Conservation (phyloP, 2,113 vertebrate species). For the Oplegnathus fasciatus region DNA sequence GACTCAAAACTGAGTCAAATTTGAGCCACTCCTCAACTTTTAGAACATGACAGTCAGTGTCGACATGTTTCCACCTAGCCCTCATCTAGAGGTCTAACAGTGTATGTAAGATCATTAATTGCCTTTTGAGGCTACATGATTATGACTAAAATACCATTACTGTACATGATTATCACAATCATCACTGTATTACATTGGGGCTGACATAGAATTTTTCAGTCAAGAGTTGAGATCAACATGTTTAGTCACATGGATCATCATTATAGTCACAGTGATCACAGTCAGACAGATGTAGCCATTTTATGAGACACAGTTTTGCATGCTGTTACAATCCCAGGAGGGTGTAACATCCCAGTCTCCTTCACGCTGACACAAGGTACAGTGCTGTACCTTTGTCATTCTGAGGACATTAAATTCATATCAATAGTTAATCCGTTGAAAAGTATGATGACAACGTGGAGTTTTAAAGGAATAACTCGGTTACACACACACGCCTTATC, state of each 20-base stretch:
- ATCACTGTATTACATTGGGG: background rate
- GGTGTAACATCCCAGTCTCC: background rate
- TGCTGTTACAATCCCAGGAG: background rate
- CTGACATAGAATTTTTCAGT: background rate
- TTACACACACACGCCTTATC: background rate
- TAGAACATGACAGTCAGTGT: background rate
- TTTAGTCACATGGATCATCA: background rate
- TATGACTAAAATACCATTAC: background rate
- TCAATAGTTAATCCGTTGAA: background rate
- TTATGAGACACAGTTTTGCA: background rate
- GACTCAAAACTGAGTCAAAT: too few relatives aligned
- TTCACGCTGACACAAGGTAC: background rate
- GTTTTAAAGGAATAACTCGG: background rate
- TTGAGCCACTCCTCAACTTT: too few relatives aligned
- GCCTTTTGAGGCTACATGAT: background rate
- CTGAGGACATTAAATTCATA: constrained; percentile 2
- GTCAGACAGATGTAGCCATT: constrained; percentile 3
- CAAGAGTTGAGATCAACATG: background rate
- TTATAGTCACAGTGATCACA: background rate
- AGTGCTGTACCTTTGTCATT: constrained; percentile 4
- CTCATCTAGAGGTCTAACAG: too few relatives aligned
- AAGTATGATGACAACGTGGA: background rate
- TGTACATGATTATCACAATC: background rate
- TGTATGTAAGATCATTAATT: background rate
- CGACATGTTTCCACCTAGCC: background rate